Base-by-base conservation (phyloP, 2,113 vertebrate species). In the Petrocephalus zakoni region DNA sequence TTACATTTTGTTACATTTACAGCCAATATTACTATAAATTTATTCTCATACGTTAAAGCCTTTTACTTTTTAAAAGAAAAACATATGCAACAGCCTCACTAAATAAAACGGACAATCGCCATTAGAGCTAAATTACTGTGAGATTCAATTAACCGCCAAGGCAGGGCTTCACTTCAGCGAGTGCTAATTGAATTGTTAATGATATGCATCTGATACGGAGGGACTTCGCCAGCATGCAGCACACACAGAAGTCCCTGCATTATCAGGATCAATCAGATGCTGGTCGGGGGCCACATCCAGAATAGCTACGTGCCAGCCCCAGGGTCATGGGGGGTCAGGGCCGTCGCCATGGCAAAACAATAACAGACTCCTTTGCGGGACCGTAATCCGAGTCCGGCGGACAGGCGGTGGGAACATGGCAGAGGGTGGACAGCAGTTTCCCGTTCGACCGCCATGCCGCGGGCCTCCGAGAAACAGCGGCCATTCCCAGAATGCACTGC, bases 261-360 rank as follows among this genome's bases (percentile, higher is more conserved):
- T 98, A 97, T 96, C 96, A 95, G 94, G 90, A 94, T 94, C 95
- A 95, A 96, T 96, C 95, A 97, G 97, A 97, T 94, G 95, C 94
- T 95, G 93, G 95, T 95, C 93, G 94, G 91, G 90, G 89, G 91
- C 92, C 91, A 96, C 94, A 93, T 94, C 93, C 94, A 94, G 91
- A 94, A 92, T 92, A 95, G 93, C 91, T 92, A 92, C 92, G 94
- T 93, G 93, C 89, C 94, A 94, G 25, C 91, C 94, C 94, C 90
- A 92, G 95, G 96, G 96, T 96, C 95, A 96, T 88, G 87, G 90
- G 90, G 94, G 97, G 97, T 97, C 95, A 96, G 93, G 92, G 92
- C 94, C 95, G 94, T 86, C 25, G 94, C 96, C 95, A 97, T 97
- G 96, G 96, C 96, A 95, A 94, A 97, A 97, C 94, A 96, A 97